Percentiles rank a stretch among this genome's conserved stretches.
These are phyloP conservation scores for Callitettix versicolor DNA, from an alignment of 1,140 invertebrate species.

Conservation along the genomic window DNA sequence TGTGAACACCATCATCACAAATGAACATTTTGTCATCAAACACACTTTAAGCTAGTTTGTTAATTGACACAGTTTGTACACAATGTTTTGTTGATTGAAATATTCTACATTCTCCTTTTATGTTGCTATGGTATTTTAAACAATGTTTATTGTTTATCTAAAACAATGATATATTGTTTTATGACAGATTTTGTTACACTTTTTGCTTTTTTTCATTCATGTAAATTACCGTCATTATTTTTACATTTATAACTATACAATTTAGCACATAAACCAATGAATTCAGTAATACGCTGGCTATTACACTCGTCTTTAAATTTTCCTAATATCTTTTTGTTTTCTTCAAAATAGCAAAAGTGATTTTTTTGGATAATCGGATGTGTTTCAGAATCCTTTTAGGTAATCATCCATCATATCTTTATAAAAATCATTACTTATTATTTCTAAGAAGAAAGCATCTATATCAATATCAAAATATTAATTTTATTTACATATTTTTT, in stretches of 20 bases:
- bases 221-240: constrained; percentile 15
- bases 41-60: constrained; percentile 11
- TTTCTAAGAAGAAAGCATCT: constrained; percentile 32
- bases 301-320: constrained; percentile 40
- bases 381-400: constrained; percentile 17
- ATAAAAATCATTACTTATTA: constrained; percentile 20
- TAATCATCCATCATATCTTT: constrained; percentile 14
- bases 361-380: constrained; percentile 19
- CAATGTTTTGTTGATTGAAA: constrained; percentile 17
- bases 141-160: constrained; percentile 17
- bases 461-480: constrained; percentile 33
- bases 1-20: constrained; percentile 10
- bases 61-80: constrained; percentile 13
- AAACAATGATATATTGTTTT: constrained; percentile 13
- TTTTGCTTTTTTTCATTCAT: constrained; percentile 24
- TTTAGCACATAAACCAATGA: constrained; percentile 34
- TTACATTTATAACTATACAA: constrained; percentile 30
- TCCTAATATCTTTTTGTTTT: constrained; percentile 36
- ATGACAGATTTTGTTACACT: constrained; percentile 23
- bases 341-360: constrained; percentile 13
- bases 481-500: constrained; percentile 6
- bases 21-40: constrained; percentile 19
- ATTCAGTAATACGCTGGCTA: constrained; percentile 31
- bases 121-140: constrained; percentile 10
- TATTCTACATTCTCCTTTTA: constrained; percentile 2